A percentile compares a stretch with the other conserved stretches of the same genome.
phyloP scores from a whole-genome alignment of 2,888 invertebrate species.

The Megastigmus dorsalis region DNA sequence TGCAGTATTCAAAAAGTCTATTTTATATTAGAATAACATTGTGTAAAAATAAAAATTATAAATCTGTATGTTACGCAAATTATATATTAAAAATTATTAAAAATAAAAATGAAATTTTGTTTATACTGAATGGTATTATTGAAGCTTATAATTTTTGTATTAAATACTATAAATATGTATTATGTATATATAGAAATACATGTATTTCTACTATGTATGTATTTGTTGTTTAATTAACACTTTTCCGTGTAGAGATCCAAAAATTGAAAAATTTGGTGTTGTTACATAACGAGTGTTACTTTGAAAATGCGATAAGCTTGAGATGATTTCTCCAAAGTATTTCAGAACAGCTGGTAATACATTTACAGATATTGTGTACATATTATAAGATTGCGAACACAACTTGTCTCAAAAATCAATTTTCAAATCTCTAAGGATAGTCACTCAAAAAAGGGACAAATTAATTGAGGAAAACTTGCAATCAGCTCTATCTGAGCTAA shows the following conservation, averaged over 20 bases:
- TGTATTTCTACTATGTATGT: neutral
- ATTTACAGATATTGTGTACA: neutral
- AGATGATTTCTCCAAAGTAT: constrained; percentile 2
- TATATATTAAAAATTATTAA: too few relatives aligned
- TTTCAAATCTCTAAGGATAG: neutral
- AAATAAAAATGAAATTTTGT: too few relatives aligned
- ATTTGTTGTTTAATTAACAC: too few relatives aligned
- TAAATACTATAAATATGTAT: neutral
- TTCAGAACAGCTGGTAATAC: neutral
- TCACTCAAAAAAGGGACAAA: neutral
- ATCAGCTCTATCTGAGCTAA: constrained; percentile 23
- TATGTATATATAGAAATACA: neutral
- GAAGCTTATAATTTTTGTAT: neutral
- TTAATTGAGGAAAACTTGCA: constrained; percentile 1
- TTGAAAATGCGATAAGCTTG: constrained; percentile 5
- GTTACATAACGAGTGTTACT: neutral
- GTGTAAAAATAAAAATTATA: neutral
- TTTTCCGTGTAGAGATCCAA: too few relatives aligned
- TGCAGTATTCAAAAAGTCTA: constrained; percentile 3
- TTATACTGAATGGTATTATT: too few relatives aligned
- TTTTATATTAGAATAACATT: neutral
- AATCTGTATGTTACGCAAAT: too few relatives aligned
- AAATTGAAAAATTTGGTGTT: neutral
- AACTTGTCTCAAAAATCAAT: too few relatives aligned
- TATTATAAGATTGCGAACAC: neutral